These are phyloP conservation scores for Heliconius ismenius DNA, from an alignment of 2,888 invertebrate genomes.

Conservation along the genomic window DNA sequence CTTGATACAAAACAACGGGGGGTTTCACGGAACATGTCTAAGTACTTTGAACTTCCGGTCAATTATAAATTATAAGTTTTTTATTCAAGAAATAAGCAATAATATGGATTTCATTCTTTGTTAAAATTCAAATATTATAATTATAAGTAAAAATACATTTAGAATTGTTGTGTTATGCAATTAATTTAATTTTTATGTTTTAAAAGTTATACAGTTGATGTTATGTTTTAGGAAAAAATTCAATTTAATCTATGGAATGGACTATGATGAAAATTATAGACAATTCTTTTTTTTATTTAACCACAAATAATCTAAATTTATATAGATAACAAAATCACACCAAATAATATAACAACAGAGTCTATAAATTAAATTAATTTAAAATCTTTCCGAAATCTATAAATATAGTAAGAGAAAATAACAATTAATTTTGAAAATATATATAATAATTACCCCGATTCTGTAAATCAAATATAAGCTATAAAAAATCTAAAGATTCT, in stretches of 20 bases:
- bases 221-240: constrained; percentile 10
- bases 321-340: not conserved
- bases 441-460: too few relatives aligned
- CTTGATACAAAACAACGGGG: constrained; percentile 88
- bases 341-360: not conserved
- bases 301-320: constrained; percentile 14
- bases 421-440: too few relatives aligned
- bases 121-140: not conserved
- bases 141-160: not conserved
- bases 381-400: too few relatives aligned
- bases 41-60: constrained; percentile 70
- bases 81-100: not conserved
- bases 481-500: too few relatives aligned
- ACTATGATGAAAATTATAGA: constrained; percentile 32
- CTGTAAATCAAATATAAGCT: too few relatives aligned
- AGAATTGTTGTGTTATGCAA: too few relatives aligned
- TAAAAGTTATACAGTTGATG: constrained; percentile 17
- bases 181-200: not conserved
- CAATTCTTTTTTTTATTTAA: constrained; percentile 21
- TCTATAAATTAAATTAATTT: not conserved
- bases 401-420: too few relatives aligned
- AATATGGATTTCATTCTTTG: not conserved
- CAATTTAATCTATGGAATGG: constrained; percentile 1
- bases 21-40: constrained; percentile 76
- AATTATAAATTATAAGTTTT: constrained; percentile 38